Base-by-base conservation (phyloP, 2,113 vertebrate genomes). In the Uria aalge region DNA sequence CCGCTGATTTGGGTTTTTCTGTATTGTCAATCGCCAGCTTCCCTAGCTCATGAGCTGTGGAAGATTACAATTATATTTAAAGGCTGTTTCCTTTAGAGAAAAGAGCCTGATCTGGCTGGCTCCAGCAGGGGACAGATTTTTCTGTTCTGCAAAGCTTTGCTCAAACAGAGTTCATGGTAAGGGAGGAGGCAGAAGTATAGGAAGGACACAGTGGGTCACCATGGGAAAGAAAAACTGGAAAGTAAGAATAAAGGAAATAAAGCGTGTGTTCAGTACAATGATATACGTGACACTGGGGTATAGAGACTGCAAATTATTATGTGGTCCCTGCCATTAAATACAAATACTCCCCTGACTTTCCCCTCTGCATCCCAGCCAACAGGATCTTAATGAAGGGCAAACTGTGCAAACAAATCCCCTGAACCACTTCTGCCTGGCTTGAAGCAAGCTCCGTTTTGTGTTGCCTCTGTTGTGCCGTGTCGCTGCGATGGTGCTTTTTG, bases 111-210 rank as follows among this genome's bases (percentile, higher is more conserved):
- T 83, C 47, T 69, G 66, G 69, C 76, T 82, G 77, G 40, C 36
- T 89, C 13, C 92, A 85, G 95, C 74, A 78, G 97, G 83, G 43
- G 32, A 91, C 20, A 41, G 62, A 17, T 86, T 94, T 72, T 86
- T 86, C 80, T 73, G 47, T 76, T 91, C 76, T 87, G 80, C 48
- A 73, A n/a, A 87, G 76, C 59, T 64, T 89, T 79, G 32, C 88
- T 96, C 79, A 60, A 72, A 20, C 81, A 82, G 89, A 92, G 74
- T 45, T 94, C 30, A 0, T 95, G 71, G 80, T 38, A 45, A 59
- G 86, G 77, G 47, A 92, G 84, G 53, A 82, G 29, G 74, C 26
- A 38, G 29, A 94, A 92, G 32, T 14, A 23, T 30, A 22, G 55
- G 71, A 93, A 85, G 52, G 80, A 32, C 85, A 47, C 85, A 72